Percentiles rank a stretch among this genome's conserved stretches.
These are phyloP conservation scores for Onychostoma macrolepis DNA, from an alignment of 2,113 vertebrate species.

Conservation along the genomic window DNA sequence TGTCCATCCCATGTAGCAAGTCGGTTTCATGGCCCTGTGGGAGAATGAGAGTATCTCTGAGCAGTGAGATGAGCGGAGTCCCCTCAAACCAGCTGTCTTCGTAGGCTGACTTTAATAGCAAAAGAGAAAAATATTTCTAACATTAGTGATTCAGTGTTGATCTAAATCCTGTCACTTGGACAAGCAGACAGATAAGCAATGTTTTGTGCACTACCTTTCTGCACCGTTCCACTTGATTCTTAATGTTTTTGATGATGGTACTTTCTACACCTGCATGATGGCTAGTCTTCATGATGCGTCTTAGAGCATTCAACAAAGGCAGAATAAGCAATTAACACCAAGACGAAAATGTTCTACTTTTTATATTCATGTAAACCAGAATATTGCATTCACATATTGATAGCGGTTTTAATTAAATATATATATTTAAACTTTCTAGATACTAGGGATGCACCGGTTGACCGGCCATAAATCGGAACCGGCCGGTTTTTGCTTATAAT, in stretches of 20 bases:
- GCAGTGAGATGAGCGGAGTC: conserved; percentile 78
- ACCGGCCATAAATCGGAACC: no score
- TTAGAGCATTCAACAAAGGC: conserved; percentile 68
- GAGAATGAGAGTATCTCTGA: conserved; percentile 81
- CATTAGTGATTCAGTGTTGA: not conserved
- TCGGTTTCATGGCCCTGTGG: conserved; percentile 88
- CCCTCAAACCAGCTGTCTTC: conserved; percentile 83
- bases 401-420: not conserved
- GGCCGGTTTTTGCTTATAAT: no score
- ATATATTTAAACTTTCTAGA: not conserved
- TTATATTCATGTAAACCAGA: not conserved
- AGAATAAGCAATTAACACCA: not conserved
- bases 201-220: conserved; percentile 79
- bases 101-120: conserved; percentile 66
- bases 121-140: not conserved
- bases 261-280: conserved; percentile 89
- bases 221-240: conserved; percentile 84
- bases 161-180: not conserved
- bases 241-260: conserved; percentile 90
- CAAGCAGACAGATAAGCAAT: not conserved
- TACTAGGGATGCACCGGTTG: no score
- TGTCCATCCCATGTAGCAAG: conserved; percentile 87
- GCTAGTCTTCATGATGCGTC: conserved; percentile 91
- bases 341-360: not conserved
- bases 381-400: not conserved